Evolutionary conservation across 1,140 invertebrate species (phyloP), one percentile per base, ranked within the genome.

Genomic region (Neocloeon triangulifer): DNA sequence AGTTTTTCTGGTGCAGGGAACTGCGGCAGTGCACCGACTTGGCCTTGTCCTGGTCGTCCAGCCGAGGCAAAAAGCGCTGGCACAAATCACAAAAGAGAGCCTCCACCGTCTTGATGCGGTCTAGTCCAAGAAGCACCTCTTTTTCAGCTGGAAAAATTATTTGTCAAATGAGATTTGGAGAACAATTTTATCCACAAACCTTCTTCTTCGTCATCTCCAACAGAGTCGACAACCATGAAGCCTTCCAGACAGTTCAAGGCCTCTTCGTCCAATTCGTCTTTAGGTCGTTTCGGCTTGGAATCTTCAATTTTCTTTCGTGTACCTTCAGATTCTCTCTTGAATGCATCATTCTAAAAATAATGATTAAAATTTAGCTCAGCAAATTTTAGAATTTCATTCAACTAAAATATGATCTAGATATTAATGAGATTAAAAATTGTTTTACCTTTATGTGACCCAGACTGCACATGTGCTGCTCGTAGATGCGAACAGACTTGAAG

Each of bases 151-250:
- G n/a, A n/a, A n/a, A n/a, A n/a, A n/a, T n/a, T n/a, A n/a, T n/a
- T n/a, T 20, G 7, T 18, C 25, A 14, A 19, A 25, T 21, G 12
- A 31, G 18, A 12, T 29, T 30, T 20, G 8, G n/a, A n/a, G n/a
- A 14, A 16, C 29, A 39, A 13, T 33, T 28, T 4, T 19, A 33
- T 20, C 32, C 25, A 33, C 20, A 18, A 14, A 30, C 61, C 63
- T 32, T 61, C 64, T 35, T 64, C 61, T 38, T 68, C 68, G 39
- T 62, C 62, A 41, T 66, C 67, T 41, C 77, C 76, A 12, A 80
- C 73, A 13, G 75, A 78, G 51, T 80, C 77, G 6, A 81, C 58
- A 16, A 75, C 78, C 58, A 79, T 74, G 41, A 80, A 80, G 45
- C 78, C 78, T 31, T 79, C 74, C 26, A 80, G 58, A n/a, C n/a